Conservation (phyloP, 2,113 vertebrate species). For the Hymenochirus boettgeri region DNA sequence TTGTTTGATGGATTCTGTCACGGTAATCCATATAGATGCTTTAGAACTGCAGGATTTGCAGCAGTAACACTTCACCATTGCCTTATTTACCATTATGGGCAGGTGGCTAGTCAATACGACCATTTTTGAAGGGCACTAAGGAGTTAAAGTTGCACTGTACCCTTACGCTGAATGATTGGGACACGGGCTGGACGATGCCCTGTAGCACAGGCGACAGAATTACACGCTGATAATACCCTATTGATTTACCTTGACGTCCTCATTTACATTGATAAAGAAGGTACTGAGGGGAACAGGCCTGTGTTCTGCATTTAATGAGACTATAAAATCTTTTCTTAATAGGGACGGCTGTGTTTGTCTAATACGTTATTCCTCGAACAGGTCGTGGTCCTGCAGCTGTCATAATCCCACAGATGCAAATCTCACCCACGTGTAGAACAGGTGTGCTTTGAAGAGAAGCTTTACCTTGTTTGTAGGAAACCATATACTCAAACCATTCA, state of each 20-base stretch:
- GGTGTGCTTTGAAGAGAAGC: neutral
- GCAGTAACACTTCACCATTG: neutral
- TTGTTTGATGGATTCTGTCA: neutral
- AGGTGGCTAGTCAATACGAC: neutral
- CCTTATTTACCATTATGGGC: neutral
- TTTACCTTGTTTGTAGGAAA: too few relatives aligned
- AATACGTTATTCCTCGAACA: neutral
- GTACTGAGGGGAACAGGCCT: slow-evolving; percentile 17
- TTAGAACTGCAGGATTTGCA: neutral
- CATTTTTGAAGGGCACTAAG: neutral
- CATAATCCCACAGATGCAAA: neutral
- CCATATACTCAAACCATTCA: too few relatives aligned
- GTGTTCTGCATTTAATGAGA: slow-evolving; percentile 33
- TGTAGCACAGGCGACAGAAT: slow-evolving; percentile 11
- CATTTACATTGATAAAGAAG: slow-evolving; percentile 33
- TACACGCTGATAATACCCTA: slow-evolving; percentile 31
- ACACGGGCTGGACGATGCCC: slow-evolving; percentile 18
- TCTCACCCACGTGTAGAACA: neutral
- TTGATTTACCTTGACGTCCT: slow-evolving; percentile 36
- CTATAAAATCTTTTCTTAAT: slow-evolving; percentile 8
- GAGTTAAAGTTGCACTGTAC: slow-evolving; percentile 8
- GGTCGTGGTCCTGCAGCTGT: neutral
- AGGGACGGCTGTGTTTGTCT: slow-evolving; percentile 7
- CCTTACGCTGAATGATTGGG: slow-evolving; percentile 14
- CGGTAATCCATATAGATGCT: neutral